Evolutionary conservation across 1,140 invertebrate genomes (phyloP).

Genomic region (Teleopsis dalmanni): DNA sequence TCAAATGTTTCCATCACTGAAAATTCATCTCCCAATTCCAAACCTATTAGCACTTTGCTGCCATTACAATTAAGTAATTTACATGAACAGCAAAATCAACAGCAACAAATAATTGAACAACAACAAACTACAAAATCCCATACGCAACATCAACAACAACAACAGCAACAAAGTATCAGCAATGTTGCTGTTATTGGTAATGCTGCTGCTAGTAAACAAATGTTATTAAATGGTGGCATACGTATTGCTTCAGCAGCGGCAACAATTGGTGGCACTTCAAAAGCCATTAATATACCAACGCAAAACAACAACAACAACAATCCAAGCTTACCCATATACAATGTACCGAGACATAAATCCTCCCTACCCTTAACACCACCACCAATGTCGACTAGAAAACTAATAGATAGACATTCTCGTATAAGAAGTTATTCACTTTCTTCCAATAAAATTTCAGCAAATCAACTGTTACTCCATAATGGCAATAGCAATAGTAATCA

Average conservation of each 20-base stretch:
- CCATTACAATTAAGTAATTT: constrained; percentile 7
- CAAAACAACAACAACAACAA: constrained; percentile 5
- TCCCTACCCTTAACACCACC: constrained; percentile 33
- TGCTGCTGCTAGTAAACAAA: constrained; percentile 23
- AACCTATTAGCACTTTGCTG: constrained; percentile 9
- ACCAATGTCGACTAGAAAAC: constrained; percentile 28
- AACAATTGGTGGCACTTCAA: neutral
- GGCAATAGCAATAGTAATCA: neutral
- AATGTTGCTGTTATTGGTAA: constrained; percentile 6
- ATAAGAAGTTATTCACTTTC: constrained; percentile 37
- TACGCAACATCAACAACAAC: neutral
- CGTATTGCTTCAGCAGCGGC: constrained; percentile 19
- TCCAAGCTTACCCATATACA: neutral
- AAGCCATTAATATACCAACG: constrained; percentile 13
- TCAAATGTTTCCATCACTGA: constrained; percentile 16
- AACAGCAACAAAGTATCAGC: constrained; percentile 10
- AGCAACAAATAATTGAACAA: constrained; percentile 13
- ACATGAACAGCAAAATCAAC: constrained; percentile 13
- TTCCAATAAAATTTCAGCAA: constrained; percentile 39
- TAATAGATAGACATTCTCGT: constrained; percentile 21
- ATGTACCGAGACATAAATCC: constrained; percentile 15
- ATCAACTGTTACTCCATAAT: constrained; percentile 11
- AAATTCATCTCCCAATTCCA: constrained; percentile 20
- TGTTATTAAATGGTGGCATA: constrained; percentile 15
- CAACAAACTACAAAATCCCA: constrained; percentile 9